Conservation (phyloP, 1,140 invertebrate species). For the Streblospio benedicti region DNA sequence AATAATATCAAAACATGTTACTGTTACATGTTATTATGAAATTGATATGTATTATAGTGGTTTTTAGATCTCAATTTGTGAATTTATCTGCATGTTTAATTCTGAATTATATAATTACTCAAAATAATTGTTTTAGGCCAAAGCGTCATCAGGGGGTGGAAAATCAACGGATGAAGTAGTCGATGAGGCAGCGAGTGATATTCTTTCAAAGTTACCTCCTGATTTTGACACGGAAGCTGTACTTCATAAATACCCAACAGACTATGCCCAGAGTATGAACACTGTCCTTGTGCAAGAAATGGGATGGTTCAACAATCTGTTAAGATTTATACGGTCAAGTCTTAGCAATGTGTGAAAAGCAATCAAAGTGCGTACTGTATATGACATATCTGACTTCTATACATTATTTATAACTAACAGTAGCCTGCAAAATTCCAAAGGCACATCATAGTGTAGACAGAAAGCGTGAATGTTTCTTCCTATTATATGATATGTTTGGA, state of each 20-base stretch:
- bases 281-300: slow-evolving; percentile 90
- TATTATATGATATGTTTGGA: background rate
- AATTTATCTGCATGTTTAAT: no score
- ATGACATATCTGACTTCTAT: no score
- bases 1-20: no score
- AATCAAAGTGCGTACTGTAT: slow-evolving; percentile 62
- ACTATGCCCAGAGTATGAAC: slow-evolving; percentile 79
- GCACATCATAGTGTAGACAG: no score
- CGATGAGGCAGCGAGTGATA: slow-evolving; percentile 56
- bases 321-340: slow-evolving; percentile 61
- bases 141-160: slow-evolving; percentile 47
- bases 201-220: slow-evolving; percentile 61
- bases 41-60: no score
- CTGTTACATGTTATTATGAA: no score
- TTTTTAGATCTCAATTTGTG: no score
- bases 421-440: no score
- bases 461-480: background rate
- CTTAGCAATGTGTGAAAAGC: slow-evolving; percentile 69
- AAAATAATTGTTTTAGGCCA: slow-evolving; percentile 34
- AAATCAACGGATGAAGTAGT: slow-evolving; percentile 59
- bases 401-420: no score
- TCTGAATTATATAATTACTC: background rate
- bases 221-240: slow-evolving; percentile 60
- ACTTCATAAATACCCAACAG: slow-evolving; percentile 63
- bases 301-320: slow-evolving; percentile 71